Evolutionary conservation across 2,113 vertebrate species (phyloP).

Genomic region (Prionailurus bengalensis): DNA sequence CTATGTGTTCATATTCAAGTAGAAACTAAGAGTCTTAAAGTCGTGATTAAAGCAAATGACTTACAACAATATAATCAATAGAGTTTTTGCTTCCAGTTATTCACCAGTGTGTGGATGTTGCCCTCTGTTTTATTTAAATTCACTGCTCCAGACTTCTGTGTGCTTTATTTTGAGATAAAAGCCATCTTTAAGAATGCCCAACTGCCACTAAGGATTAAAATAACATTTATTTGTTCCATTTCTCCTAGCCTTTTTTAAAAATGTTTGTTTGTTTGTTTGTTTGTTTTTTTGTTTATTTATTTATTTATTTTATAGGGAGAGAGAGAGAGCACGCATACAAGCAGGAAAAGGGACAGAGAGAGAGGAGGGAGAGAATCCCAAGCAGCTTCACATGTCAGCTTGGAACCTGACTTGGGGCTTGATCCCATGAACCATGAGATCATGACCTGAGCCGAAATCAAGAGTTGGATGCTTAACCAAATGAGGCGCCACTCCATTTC

Average conservation of each 20-base stretch:
- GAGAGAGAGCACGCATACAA: no score
- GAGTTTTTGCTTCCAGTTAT: not conserved
- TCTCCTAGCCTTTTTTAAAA: not conserved
- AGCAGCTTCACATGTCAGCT: no score
- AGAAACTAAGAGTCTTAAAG: conserved; percentile 62
- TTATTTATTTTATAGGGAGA: no score
- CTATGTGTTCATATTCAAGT: conserved; percentile 60
- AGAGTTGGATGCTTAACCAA: no score
- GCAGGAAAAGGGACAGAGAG: no score
- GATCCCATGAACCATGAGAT: no score
- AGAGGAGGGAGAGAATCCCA: no score
- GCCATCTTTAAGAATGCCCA: not conserved
- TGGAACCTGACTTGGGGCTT: no score
- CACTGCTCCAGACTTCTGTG: not conserved
- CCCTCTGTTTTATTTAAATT: not conserved
- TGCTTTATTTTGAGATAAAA: not conserved
- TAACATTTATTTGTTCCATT: not conserved
- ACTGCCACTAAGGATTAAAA: not conserved
- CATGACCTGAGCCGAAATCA: no score
- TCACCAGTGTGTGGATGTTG: not conserved
- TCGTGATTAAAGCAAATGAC: not conserved
- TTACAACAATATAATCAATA: not conserved
- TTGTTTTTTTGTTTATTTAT: no score
- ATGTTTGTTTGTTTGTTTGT: no score
- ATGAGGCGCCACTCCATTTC: not conserved